These are phyloP conservation scores for Falco punctatus DNA, from an alignment of 2,113 vertebrate species.

Conservation along the genomic window DNA sequence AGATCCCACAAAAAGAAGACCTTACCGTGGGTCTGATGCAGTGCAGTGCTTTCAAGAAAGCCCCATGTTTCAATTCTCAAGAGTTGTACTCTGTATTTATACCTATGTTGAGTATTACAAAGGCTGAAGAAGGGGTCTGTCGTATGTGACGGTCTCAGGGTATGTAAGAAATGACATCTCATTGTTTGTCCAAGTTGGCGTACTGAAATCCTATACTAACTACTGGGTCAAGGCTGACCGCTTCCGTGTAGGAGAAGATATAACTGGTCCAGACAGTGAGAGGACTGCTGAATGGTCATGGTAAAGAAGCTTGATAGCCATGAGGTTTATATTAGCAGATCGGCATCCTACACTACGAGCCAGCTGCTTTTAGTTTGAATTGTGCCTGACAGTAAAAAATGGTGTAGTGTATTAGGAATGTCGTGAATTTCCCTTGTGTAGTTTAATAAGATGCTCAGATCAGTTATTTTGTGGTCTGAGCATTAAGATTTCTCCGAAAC, in stretches of 20 bases:
- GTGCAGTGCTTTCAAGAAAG: neutral
- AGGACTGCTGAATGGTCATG: neutral
- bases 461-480: neutral
- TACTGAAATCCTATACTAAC: neutral
- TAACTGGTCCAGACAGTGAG: neutral
- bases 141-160: neutral
- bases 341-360: neutral
- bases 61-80: neutral
- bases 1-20: neutral
- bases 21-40: neutral
- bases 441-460: neutral
- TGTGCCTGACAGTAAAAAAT: neutral
- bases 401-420: neutral
- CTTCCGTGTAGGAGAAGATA: neutral
- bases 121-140: neutral
- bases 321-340: neutral
- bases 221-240: neutral
- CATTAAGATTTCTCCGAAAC: neutral
- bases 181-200: neutral
- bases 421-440: neutral
- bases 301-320: neutral
- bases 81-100: neutral
- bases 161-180: neutral
- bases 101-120: neutral
- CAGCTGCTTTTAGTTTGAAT: neutral